These are phyloP conservation scores for Pteromalus puparum DNA, from an alignment of 1,140 invertebrate genomes.

Conservation along the genomic window DNA sequence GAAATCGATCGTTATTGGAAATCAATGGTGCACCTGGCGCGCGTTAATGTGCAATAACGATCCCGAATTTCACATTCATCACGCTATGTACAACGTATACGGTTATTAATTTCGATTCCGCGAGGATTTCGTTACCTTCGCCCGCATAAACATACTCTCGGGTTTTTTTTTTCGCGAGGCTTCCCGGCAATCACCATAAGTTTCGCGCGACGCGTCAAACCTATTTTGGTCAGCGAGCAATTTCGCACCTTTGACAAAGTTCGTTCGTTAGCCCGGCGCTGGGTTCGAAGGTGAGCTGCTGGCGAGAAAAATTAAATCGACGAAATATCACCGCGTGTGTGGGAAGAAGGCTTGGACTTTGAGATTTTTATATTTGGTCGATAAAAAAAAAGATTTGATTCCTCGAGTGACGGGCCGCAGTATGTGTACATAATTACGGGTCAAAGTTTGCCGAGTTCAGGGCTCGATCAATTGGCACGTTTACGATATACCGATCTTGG, in stretches of 20 bases:
- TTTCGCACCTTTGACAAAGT: conserved; percentile 43
- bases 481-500: conserved; percentile 54
- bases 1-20: conserved; percentile 9
- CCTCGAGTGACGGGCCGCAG: not conserved
- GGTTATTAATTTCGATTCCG: conserved; percentile 14
- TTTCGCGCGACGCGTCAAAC: conserved; percentile 35
- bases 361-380: not conserved
- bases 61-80: not conserved
- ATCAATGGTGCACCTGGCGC: not conserved
- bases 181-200: conserved; percentile 41
- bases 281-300: conserved; percentile 8
- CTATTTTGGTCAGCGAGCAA: conserved; percentile 41
- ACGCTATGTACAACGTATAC: not conserved
- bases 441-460: conserved; percentile 52
- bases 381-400: not conserved
- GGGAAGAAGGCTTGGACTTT: conserved; percentile 39
- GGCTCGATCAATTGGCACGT: conserved; percentile 58
- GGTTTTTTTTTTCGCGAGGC: not conserved
- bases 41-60: conserved; percentile 7
- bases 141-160: conserved; percentile 38
- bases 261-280: conserved; percentile 25
- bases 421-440: not conserved
- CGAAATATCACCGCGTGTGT: conserved; percentile 34
- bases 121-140: conserved; percentile 30
- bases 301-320: conserved; percentile 31